phyloP scores from a whole-genome alignment of 2,113 vertebrate species.

The Poeciliopsis retropinna region DNA sequence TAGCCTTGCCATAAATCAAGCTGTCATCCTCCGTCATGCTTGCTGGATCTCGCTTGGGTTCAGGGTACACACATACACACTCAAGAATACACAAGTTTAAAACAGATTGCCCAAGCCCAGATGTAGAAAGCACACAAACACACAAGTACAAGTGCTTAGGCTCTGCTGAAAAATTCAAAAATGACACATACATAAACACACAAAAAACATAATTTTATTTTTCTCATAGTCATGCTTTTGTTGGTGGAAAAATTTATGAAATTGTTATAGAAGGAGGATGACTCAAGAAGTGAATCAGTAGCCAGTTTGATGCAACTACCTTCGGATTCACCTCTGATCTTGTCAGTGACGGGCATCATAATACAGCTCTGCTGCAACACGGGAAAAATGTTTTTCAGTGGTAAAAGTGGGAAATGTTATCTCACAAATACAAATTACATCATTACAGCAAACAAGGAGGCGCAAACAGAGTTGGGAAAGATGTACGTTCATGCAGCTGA shows the following conservation, averaged over 20 bases:
- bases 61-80: slow-evolving; percentile 38
- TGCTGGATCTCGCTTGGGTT: slow-evolving; percentile 75
- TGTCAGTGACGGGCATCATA: not conserved
- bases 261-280: not conserved
- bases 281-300: not conserved
- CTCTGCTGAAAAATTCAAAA: slow-evolving; percentile 4
- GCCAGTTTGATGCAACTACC: not conserved
- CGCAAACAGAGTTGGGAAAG: too few relatives aligned
- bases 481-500: too few relatives aligned
- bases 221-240: not conserved
- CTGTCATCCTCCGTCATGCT: slow-evolving; percentile 81
- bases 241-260: not conserved
- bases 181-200: slow-evolving; percentile 6
- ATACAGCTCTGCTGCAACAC: not conserved
- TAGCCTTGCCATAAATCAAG: slow-evolving; percentile 80
- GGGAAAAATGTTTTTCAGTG: too few relatives aligned
- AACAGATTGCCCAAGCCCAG: slow-evolving; percentile 19
- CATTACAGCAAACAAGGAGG: too few relatives aligned
- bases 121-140: slow-evolving; percentile 2
- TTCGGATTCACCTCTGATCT: not conserved
- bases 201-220: not conserved
- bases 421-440: too few relatives aligned
- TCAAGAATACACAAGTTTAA: slow-evolving; percentile 22
- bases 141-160: slow-evolving; percentile 1
- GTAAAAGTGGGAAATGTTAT: too few relatives aligned